Evolutionary conservation across 2,888 invertebrate genomes (phyloP).

Genomic region (Hypena proboscidalis): DNA sequence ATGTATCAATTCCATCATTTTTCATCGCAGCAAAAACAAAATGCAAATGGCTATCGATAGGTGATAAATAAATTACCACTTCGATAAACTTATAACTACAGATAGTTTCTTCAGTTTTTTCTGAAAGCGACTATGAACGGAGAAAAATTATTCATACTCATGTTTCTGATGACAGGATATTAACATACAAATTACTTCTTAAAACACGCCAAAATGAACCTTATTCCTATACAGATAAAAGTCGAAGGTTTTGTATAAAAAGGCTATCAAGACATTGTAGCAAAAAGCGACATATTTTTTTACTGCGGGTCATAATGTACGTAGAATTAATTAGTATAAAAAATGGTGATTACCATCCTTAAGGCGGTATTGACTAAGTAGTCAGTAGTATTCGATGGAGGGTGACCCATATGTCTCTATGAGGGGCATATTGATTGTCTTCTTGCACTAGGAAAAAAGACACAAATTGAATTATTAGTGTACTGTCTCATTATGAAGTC

Average conservation of each 20-base stretch:
- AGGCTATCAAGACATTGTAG: not conserved
- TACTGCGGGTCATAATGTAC: slow-evolving; percentile 25
- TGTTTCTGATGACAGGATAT: slow-evolving; percentile 44
- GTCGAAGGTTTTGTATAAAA: not conserved
- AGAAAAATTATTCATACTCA: slow-evolving; percentile 48
- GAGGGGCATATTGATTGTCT: too few species aligned
- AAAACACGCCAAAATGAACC: slow-evolving; percentile 17
- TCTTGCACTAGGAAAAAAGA: too few species aligned
- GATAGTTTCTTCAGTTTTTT: slow-evolving; percentile 30
- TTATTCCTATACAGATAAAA: not conserved
- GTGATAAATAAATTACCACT: slow-evolving; percentile 13
- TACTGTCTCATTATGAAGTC: too few species aligned
- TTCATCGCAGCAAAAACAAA: slow-evolving; percentile 6
- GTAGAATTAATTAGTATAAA: slow-evolving; percentile 34
- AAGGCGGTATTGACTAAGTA: not conserved
- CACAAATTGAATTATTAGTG: too few species aligned
- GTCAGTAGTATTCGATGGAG: slow-evolving; percentile 1
- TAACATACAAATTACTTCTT: slow-evolving; percentile 42
- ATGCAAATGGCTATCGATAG: slow-evolving; percentile 14
- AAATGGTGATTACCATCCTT: slow-evolving; percentile 20
- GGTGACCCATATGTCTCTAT: not conserved
- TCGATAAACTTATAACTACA: slow-evolving; percentile 12
- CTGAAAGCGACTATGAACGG: slow-evolving; percentile 42
- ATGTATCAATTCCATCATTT: not conserved
- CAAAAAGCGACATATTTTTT: slow-evolving; percentile 12